phyloP scores from a whole-genome alignment of 2,113 vertebrate species.

The Brachyhypopomus occidentalis region DNA sequence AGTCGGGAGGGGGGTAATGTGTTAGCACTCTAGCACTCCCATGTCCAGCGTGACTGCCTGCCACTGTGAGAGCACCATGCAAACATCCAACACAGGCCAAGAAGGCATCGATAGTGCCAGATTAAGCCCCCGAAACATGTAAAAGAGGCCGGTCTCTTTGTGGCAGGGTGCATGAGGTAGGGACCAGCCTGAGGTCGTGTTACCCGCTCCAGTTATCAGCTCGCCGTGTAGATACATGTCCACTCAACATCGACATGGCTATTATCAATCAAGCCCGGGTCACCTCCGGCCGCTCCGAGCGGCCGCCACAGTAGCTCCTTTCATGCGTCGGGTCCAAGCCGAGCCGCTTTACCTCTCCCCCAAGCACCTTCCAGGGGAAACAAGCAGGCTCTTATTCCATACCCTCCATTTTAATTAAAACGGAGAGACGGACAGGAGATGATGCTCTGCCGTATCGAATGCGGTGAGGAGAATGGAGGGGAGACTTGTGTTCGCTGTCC shows the following conservation, averaged over 20 bases:
- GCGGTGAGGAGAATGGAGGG: conserved; percentile 63
- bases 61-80: conserved; percentile 29
- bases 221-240: conserved; percentile 76
- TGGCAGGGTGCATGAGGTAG: conserved; percentile 29
- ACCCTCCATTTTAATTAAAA: conserved; percentile 77
- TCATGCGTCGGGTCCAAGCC: conserved; percentile 60
- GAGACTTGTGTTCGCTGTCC: conserved; percentile 65
- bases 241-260: conserved; percentile 76
- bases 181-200: conserved; percentile 56
- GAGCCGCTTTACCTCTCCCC: conserved; percentile 64
- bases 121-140: conserved; percentile 41
- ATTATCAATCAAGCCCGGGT: conserved; percentile 74
- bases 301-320: conserved; percentile 72
- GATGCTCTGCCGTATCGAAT: conserved; percentile 71
- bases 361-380: conserved; percentile 70
- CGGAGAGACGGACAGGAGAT: conserved; percentile 69
- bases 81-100: conserved; percentile 36
- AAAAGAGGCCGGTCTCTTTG: conserved; percentile 36
- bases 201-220: conserved; percentile 69
- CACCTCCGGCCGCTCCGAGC: conserved; percentile 79
- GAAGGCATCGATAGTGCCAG: conserved; percentile 41
- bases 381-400: conserved; percentile 74
- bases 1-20: not conserved
- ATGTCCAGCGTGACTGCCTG: conserved; percentile 28
- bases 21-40: not conserved